Conservation (phyloP, 2,888 invertebrate genomes). For the Argyra leucocephala region DNA sequence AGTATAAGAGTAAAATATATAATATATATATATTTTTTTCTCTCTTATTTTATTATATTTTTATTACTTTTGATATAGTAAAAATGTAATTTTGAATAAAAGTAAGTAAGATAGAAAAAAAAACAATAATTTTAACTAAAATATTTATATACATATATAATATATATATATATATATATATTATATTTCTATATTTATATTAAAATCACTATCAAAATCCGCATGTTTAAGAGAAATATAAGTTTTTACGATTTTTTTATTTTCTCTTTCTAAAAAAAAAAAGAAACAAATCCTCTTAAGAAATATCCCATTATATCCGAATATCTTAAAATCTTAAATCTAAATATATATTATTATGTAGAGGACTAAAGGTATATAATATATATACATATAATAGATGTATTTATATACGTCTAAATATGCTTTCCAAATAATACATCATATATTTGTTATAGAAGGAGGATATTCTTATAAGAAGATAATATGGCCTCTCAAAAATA, state of each 20-base stretch:
- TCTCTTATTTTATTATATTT: neutral
- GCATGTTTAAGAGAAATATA: neutral
- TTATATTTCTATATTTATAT: neutral
- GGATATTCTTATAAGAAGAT: too few relatives aligned
- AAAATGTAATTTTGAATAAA: slow-evolving; percentile 4
- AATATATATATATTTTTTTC: neutral
- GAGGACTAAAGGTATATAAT: too few relatives aligned
- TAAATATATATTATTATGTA: too few relatives aligned
- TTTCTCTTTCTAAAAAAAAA: neutral
- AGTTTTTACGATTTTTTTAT: slow-evolving; percentile 6
- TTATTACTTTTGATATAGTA: slow-evolving; percentile 3
- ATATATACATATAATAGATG: too few relatives aligned
- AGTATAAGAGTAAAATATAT: neutral
- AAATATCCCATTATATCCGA: neutral
- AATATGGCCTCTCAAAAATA: too few relatives aligned
- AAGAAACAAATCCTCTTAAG: slow-evolving; percentile 1
- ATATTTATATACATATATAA: too few relatives aligned
- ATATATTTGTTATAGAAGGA: too few relatives aligned
- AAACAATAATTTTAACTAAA: neutral
- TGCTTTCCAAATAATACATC: too few relatives aligned
- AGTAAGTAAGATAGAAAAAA: neutral
- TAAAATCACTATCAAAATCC: neutral
- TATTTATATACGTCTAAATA: too few relatives aligned
- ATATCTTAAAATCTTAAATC: neutral
- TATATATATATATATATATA: too few relatives aligned